Conservation (phyloP, 2,888 invertebrate genomes). For the Eledona agricola region DNA sequence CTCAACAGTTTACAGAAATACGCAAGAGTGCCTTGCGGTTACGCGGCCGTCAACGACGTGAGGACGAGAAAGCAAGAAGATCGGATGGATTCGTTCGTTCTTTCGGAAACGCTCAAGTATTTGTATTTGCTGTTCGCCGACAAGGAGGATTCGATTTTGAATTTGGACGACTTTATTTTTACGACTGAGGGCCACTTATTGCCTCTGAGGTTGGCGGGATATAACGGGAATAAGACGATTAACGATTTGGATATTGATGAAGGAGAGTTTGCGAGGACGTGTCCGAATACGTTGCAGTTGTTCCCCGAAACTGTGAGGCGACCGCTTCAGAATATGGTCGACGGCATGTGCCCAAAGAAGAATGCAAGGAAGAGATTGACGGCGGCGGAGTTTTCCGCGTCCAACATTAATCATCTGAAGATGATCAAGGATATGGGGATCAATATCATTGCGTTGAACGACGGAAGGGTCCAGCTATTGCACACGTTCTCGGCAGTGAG, state of each 20-base stretch:
- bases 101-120: conserved; percentile 98
- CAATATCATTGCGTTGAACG: conserved; percentile 84
- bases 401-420: conserved; percentile 87
- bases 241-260: conserved; percentile 66
- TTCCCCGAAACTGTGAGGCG: conserved; percentile 85
- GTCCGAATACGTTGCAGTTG: conserved; percentile 85
- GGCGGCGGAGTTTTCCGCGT: conserved; percentile 75
- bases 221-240: conserved; percentile 56
- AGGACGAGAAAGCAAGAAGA: conserved; percentile 85
- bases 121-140: conserved; percentile 93
- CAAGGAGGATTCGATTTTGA: conserved; percentile 80
- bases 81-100: conserved; percentile 97
- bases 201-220: conserved; percentile 81
- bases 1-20: conserved; percentile 88
- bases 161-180: conserved; percentile 87
- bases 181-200: conserved; percentile 96
- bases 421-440: conserved; percentile 95
- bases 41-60: conserved; percentile 77
- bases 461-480: conserved; percentile 91
- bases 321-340: conserved; percentile 85
- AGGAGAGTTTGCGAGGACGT: conserved; percentile 71
- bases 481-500: conserved; percentile 88
- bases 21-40: conserved; percentile 95
- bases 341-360: conserved; percentile 78
- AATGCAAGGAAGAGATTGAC: conserved; percentile 69